Evolutionary conservation across 2,797 vertebrate genomes (phyloP), one percentile per base, ranked within the genome.

Genomic region (Amblyraja radiata): DNA sequence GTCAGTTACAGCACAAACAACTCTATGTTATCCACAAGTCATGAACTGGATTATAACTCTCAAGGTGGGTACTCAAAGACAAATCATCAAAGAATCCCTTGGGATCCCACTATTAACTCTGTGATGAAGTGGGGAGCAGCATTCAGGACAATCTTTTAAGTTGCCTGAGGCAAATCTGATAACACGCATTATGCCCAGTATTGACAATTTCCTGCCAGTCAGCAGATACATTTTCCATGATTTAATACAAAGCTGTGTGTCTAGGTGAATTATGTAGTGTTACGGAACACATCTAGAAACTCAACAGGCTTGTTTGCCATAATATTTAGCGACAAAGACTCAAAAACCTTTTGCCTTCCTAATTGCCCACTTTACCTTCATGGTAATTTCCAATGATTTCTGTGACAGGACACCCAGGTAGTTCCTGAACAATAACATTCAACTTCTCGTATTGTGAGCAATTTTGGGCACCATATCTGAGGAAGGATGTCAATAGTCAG

Each of bases 1-100:
- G 95, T 99, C 93, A 99, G 98, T 95, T 99, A 99, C 93, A 99
- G 97, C 96, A 98, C 98, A 10, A 98, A 98, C 94, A 97, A 94
- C 94, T 99, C 98, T 86, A 95, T 97, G 54, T 95, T 99, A 94
- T 97, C 97, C 0, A 98, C 99, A 95, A 98, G 96, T 94, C 97
- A 97, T 0, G 95, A 97, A 0, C 93, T 95, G 0, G 97, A 98
- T 93, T 96, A 95, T 95, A 97, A 95, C 94, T 36, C 96, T 46
- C 96, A 97, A 73, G 97, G 98, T 99, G 96, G 10, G 71, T 92
- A 23, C 25, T 46, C 46, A 46, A 46, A 76, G 65, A 36, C 11
- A 84, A 14, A 21, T 84, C 23, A 36, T 90, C 21, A 71, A 71
- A 8, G 36, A 25, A 92, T 6, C 76, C 46, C n/a, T 68, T 63